These are phyloP conservation scores for Drosophila oshimai DNA, from an alignment of 1,140 invertebrate species.

Conservation along the genomic window DNA sequence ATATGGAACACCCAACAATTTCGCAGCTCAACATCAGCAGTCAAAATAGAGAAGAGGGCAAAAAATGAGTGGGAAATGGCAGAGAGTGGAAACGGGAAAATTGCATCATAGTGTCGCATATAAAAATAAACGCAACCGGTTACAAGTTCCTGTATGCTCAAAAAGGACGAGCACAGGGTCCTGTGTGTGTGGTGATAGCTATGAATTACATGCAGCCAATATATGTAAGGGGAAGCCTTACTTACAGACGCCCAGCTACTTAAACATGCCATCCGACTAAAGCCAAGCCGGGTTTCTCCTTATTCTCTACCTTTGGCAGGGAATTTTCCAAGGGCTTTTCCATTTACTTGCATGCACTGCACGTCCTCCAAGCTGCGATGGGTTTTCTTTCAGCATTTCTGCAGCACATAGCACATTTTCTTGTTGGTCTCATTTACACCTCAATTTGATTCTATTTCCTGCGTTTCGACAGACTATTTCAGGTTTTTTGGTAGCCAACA, in stretches of 20 bases:
- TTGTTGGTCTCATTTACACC: conserved; percentile 76
- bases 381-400: neutral
- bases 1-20: conserved; percentile 47
- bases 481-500: conserved; percentile 4
- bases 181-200: conserved; percentile 57
- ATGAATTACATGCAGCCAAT: conserved; percentile 73
- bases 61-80: conserved; percentile 22
- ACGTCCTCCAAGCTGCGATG: conserved; percentile 30
- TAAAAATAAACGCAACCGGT: conserved; percentile 74
- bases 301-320: conserved; percentile 16
- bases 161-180: neutral
- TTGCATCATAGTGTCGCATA: conserved; percentile 77
- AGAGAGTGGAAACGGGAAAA: conserved; percentile 71
- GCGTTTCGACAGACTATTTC: conserved; percentile 22
- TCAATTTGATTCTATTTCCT: conserved; percentile 79
- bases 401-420: conserved; percentile 45
- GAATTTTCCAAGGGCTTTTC: conserved; percentile 13
- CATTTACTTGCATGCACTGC: conserved; percentile 63
- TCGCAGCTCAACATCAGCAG: conserved; percentile 63
- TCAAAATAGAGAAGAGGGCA: conserved; percentile 1
- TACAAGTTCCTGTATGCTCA: conserved; percentile 50
- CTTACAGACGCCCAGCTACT: conserved; percentile 63
- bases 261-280: conserved; percentile 65
- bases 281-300: conserved; percentile 39
- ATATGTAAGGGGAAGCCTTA: conserved; percentile 38